Evolutionary conservation across 2,888 invertebrate genomes (phyloP), one percentile per base, ranked within the genome.

Genomic region (Drosophila borborema): DNA sequence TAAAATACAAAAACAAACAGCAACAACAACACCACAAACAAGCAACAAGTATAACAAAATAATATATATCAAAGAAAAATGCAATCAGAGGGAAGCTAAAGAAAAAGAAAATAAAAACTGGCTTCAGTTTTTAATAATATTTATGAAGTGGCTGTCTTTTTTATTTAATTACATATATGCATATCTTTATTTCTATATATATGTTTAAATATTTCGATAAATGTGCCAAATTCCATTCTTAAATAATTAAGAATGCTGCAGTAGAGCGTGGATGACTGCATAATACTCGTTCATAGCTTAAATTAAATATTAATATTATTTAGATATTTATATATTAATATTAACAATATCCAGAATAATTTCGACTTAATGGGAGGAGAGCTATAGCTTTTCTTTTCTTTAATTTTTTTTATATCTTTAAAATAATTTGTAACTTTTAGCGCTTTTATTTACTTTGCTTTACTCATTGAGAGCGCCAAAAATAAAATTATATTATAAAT

Each of bases 61-160:
- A 64, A 62, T 53, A 23, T 18, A 45, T 45, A 43, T 51, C 14
- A 56, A 74, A 68, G 62, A 77, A 66, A 23, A 46, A 16, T 58
- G 34, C 61, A 62, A 67, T 58, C 66, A 48, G 40, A 53, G 53
- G 31, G 49, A 64, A 76, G 61, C 61, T 70, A 31, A 48, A 20
- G 16, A 9, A 45, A n/a, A 31, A n/a, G 16, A 12, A 31, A n/a
- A 34, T 16, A 6, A 61, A 63, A 12, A 45, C 53, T 64, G 49
- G 73, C 65, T 73, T 65, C 55, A 72, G 51, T 76, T 72, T 60
- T 60, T 41, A 65, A 65, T 64, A 68, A 80, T 68, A 72, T 63
- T 46, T 36, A 20, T 61, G 9, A 72, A 68, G 49, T 82, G 88
- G 63, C 86, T 82, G 88, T 85, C 76, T 63, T 71, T 82, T 82